Base-by-base conservation (phyloP, 2,888 invertebrate species). In the Hemaris fuciformis region DNA sequence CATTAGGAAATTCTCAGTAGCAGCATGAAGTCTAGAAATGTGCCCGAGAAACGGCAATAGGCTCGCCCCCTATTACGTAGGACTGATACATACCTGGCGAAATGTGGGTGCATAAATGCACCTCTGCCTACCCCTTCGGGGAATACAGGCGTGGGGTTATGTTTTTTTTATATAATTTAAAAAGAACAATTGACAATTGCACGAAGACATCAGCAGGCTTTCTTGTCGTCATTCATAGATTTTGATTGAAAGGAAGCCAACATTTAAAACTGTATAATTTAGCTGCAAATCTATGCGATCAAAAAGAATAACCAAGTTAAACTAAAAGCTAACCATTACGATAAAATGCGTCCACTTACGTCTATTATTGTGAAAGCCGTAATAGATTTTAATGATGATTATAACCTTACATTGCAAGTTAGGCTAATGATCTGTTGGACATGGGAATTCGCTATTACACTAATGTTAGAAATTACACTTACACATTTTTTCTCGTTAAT, bases 361-460 rank as follows among this genome's bases (percentile, higher is more conserved):
- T 18, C 53, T 15, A 53, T 45, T 45, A 45, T 31, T 18, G 53
- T 53, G 53, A 53, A 53, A 53, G 53, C 31, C 10, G 10, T 31
- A 53, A 53, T 53, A 18, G 53, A 31, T 53, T 53, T 53, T 53
- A 53, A 53, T 53, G 53, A 53, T 53, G 15, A 53, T 53, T 31
- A 53, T 31, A 31, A 31, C 53, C 31, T 53, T 53, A 27, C 15
- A 31, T 27, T 53, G 10, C 18, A 53, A 53, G 3, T 31, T 53
- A 31, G 31, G 7, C 3, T 27, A 18, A 27, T 53, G 18, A 18
- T 4, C 15, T 4, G 53, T 53, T 53, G 18, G 4, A 53, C 15
- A 18, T 53, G 53, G 18, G 53, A 53, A 53, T 53, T 18, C 1
- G 31, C 3, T 6, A 20, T 53, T 18, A 53, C 8, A 31, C 18